These are phyloP conservation scores for Tetropium fuscum DNA, from an alignment of 2,888 invertebrate species.

Conservation along the genomic window DNA sequence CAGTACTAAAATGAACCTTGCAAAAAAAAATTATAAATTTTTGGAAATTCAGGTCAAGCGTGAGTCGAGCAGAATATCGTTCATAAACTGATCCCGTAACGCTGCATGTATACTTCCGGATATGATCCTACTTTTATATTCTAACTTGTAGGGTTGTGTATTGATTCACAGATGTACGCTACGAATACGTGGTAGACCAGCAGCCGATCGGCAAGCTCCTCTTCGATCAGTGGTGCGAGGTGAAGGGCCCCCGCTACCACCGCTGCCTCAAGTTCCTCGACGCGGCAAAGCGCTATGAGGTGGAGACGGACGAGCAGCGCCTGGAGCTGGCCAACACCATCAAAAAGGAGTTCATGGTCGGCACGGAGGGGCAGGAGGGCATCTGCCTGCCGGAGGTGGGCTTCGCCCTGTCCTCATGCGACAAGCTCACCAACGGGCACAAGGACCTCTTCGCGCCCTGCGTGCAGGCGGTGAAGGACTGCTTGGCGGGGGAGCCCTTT, in stretches of 20 bases:
- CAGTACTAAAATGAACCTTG: too few relatives aligned
- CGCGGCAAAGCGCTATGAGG: constrained; percentile 92
- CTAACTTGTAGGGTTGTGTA: constrained; percentile 31
- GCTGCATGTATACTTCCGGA: too few relatives aligned
- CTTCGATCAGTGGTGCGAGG: constrained; percentile 96
- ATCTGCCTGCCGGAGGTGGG: constrained; percentile 54
- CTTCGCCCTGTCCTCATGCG: constrained; percentile 56
- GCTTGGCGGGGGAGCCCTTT: constrained; percentile 93
- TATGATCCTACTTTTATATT: constrained; percentile 22
- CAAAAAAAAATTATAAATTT: too few relatives aligned
- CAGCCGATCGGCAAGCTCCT: constrained; percentile 98
- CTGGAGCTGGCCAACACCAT: constrained; percentile 75
- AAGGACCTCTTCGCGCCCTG: constrained; percentile 94
- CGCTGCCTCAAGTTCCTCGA: constrained; percentile 95
- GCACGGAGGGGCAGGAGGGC: constrained; percentile 69
- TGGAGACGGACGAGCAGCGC: constrained; percentile 92
- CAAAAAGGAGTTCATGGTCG: constrained; percentile 73
- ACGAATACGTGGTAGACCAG: constrained; percentile 97
- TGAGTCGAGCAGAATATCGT: too few relatives aligned
- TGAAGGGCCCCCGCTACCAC: constrained; percentile 86
- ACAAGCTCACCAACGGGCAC: constrained; percentile 74
- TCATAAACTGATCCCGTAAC: too few relatives aligned
- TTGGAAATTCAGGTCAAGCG: too few relatives aligned
- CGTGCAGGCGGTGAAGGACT: constrained; percentile 88
- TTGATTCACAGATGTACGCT: constrained; percentile 87